Evolutionary conservation across 1,140 invertebrate species (phyloP), one percentile per base, ranked within the genome.

Genomic region (Drosophila bifasciata): DNA sequence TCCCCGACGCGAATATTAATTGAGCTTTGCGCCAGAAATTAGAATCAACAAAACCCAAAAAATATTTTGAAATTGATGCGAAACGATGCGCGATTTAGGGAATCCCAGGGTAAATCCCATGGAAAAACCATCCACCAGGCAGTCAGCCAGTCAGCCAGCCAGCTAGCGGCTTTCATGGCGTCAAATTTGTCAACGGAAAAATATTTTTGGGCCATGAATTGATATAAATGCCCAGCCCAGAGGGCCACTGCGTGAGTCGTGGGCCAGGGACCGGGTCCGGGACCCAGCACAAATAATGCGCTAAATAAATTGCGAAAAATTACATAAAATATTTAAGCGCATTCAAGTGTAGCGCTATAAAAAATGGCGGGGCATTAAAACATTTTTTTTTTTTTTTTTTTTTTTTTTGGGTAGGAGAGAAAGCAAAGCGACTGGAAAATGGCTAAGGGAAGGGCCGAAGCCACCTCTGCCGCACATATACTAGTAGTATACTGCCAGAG

Each of bases 241-340:
- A n/a, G 51, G 41, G 32, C 58, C 49, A 28, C 57, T n/a, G 56
- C 9, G 7, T 8, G 25, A 3, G 25, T 8, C 0, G 49, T n/a
- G 43, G 48, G 5, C 25, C 15, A 19, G 25, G 55, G 8, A 8
- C 57, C 43, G 32, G 44, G 23, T n/a, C 59, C 62, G 32, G 61
- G 28, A 11, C 9, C 28, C 28, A 32, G 4, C 28, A 3, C 85
- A 70, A 83, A 78, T 86, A 86, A 86, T 86, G 81, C 83, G 81
- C 81, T 88, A 88, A 86, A 86, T 86, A 86, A 86, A 86, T 88
- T 86, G 81, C 81, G 78, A 89, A 88, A 88, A 88, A 88, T 88
- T 88, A 89, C 84, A 88, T 88, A 84, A 88, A 88, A 88, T 88
- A 88, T 88, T 88, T 89, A 88, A 88, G 79, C 78, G 79, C 84